A percentile compares a stretch with the other conserved stretches of the same genome.
Conservation (phyloP, 2,797 vertebrate genomes). For the Clarias fuscus region DNA sequence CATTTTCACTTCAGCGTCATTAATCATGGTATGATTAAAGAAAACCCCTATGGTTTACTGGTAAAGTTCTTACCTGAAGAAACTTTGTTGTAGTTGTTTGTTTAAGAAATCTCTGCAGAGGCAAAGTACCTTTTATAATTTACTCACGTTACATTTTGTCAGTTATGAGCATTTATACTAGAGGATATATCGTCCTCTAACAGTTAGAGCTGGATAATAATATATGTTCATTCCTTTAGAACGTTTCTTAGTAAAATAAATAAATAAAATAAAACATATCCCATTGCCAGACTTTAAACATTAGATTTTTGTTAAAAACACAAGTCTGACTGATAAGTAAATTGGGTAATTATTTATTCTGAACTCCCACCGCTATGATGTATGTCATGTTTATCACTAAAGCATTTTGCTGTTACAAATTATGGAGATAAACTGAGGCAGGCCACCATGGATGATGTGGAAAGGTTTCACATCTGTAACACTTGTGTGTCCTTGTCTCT, state of each 20-base stretch:
- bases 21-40: background rate
- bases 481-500: background rate
- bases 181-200: background rate
- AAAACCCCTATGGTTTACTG: background rate
- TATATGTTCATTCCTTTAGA: background rate
- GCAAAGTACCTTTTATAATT: background rate
- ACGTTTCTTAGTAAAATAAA: no score
- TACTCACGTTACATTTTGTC: background rate
- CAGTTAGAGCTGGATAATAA: background rate
- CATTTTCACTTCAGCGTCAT: background rate
- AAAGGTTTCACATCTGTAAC: background rate
- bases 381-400: background rate
- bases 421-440: background rate
- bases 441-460: background rate
- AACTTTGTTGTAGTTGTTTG: background rate
- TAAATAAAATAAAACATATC: background rate
- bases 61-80: background rate
- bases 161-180: background rate
- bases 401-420: background rate
- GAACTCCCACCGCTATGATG: background rate
- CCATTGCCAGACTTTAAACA: background rate
- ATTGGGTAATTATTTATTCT: background rate
- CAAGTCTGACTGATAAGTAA: background rate
- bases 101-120: background rate
- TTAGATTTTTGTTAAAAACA: background rate